phyloP scores from a whole-genome alignment of 2,888 invertebrate species.

The Hecatera dysodea region DNA sequence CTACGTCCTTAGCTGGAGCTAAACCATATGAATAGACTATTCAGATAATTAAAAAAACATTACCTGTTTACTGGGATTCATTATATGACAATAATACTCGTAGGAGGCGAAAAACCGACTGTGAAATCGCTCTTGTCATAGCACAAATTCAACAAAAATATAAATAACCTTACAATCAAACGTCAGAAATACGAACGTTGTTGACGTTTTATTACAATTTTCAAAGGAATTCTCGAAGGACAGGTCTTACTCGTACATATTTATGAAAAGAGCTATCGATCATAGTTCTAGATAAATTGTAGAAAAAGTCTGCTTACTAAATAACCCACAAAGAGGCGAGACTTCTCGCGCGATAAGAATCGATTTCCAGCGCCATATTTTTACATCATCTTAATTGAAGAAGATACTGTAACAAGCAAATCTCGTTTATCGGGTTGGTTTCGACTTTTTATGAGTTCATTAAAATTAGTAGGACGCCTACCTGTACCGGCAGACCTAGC shows the following conservation, averaged over 20 bases:
- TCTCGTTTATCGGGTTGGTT: slow-evolving; percentile 34
- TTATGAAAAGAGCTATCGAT: slow-evolving; percentile 42
- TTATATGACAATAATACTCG: background rate
- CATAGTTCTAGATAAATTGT: slow-evolving; percentile 34
- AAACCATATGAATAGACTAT: background rate
- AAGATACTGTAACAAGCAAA: slow-evolving; percentile 27
- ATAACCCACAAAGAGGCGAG: slow-evolving; percentile 36
- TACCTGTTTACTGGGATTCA: background rate
- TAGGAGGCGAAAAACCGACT: background rate
- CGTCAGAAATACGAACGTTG: slow-evolving; percentile 1
- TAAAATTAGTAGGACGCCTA: slow-evolving; percentile 36
- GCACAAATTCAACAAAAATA: slow-evolving; percentile 15
- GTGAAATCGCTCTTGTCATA: slow-evolving; percentile 18
- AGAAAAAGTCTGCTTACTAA: slow-evolving; percentile 54
- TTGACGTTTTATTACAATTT: no score
- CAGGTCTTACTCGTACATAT: slow-evolving; percentile 7
- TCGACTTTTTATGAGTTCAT: slow-evolving; percentile 43
- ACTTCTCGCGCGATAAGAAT: slow-evolving; percentile 25
- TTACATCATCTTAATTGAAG: slow-evolving; percentile 36
- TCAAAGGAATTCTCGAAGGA: slow-evolving; percentile 23
- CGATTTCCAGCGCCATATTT: slow-evolving; percentile 34
- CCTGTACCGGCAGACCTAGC: slow-evolving; percentile 19
- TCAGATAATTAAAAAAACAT: slow-evolving; percentile 20
- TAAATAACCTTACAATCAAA: slow-evolving; percentile 10
- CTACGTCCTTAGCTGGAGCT: background rate